phyloP scores from a whole-genome alignment of 2,113 vertebrate species.

The Passer domesticus region DNA sequence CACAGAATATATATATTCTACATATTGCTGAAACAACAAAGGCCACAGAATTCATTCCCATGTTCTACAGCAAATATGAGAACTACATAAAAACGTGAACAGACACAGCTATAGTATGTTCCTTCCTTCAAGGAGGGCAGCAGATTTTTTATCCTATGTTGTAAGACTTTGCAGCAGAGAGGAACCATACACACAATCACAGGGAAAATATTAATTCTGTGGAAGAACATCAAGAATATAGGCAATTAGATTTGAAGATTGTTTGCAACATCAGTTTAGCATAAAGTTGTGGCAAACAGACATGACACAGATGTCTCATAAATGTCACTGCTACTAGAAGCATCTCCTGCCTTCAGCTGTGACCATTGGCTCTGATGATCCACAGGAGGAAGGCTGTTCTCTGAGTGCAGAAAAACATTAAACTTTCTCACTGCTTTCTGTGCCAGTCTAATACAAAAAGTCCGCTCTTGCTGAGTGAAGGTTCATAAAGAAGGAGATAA shows the following conservation, averaged over 20 bases:
- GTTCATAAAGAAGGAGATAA: background rate
- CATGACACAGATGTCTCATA: background rate
- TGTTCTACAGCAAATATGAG: background rate
- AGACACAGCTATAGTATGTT: background rate
- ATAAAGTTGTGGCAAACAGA: background rate
- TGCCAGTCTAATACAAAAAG: background rate
- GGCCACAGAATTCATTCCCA: background rate
- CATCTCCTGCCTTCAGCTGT: background rate
- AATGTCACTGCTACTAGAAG: background rate
- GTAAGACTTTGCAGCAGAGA: background rate
- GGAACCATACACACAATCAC: background rate
- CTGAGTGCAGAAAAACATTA: background rate
- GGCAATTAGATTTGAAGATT: background rate
- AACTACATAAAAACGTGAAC: background rate
- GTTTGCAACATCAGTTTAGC: background rate
- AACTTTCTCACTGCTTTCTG: background rate
- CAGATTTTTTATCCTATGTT: background rate
- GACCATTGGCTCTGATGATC: background rate
- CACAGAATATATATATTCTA: background rate
- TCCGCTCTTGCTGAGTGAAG: background rate
- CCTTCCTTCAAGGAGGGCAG: background rate
- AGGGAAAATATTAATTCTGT: background rate
- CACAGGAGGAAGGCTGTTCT: background rate
- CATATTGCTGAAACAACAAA: background rate
- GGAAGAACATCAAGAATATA: background rate